Base-by-base conservation (phyloP, 92 coral and sea anemone genomes). In the Palythoa grandis region DNA sequence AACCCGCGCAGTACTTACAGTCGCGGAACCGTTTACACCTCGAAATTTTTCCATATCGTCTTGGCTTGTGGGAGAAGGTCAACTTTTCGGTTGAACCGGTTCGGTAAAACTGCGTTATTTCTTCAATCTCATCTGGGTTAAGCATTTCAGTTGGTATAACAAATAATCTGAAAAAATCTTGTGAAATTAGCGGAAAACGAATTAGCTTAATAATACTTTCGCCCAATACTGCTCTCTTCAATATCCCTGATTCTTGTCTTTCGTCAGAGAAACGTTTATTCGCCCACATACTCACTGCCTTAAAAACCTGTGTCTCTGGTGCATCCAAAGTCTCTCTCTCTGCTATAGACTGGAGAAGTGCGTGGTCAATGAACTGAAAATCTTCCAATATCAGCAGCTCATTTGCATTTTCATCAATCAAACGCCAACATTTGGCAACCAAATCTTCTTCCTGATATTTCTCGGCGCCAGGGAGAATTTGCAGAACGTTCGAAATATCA, bases 101-200 rank as follows among this genome's bases (percentile, higher is more conserved):
- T n/a, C 11, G 16, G 22, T 83, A 23, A 13, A 43, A 53, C 29
- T 70, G 60, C 24, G 52, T 43, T 25, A 83, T 35, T 68, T 47
- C 56, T 40, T 48, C 65, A 29, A 86, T 20, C 70, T 87, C 90
- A 35, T 79, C 82, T 37, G 35, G 24, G 20, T 73, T 17, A 70
- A 87, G 79, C 24, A 87, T n/a, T 0, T 77, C 82, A 57, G 90
- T 65, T 39, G 88, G 69, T 37, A 67, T 53, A 22, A 88, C 91
- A 14, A 72, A 29, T 25, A 68, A 75, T 4, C 77, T 89, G 82
- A 91, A 88, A 25, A 85, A 91, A 5, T 85, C 89, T 75, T 85
- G 75, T 9, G 87, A 76, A 91, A 91, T 88, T 5, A 84, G 72
- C 52, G 88, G 89, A 47, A 85, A 91, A 12, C 94, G 90, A 52